Conservation (phyloP, 2,888 invertebrate genomes). For the Andrena minutula region DNA sequence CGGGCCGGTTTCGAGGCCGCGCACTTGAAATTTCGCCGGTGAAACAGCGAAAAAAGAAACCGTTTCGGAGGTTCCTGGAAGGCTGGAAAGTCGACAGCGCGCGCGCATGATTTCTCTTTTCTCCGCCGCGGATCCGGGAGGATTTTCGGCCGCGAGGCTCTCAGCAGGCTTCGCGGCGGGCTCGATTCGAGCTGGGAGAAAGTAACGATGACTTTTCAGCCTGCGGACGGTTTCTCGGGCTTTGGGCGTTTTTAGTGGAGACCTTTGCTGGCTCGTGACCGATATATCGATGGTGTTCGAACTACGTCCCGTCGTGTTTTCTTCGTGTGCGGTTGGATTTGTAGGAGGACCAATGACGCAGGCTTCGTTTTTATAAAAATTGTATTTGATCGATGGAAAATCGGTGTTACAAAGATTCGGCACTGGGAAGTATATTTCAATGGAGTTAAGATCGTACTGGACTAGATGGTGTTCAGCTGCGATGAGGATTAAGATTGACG, state of each 20-base stretch:
- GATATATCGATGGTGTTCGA: no score
- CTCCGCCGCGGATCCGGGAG: slow-evolving; percentile 28
- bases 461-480: slow-evolving; percentile 65
- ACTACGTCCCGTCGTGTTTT: neutral
- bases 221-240: neutral
- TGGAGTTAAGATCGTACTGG: slow-evolving; percentile 58
- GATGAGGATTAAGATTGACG: slow-evolving; percentile 21
- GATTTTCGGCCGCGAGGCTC: slow-evolving; percentile 43
- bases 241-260: neutral
- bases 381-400: slow-evolving; percentile 55
- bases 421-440: slow-evolving; percentile 32
- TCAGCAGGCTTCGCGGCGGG: no score
- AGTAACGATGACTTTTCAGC: slow-evolving; percentile 1
- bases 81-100: slow-evolving; percentile 71
- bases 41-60: slow-evolving; percentile 45
- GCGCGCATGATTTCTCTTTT: slow-evolving; percentile 71
- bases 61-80: slow-evolving; percentile 71
- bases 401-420: slow-evolving; percentile 58
- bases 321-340: neutral
- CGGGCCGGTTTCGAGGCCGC: slow-evolving; percentile 35
- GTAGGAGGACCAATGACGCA: slow-evolving; percentile 1
- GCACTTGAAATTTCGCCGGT: slow-evolving; percentile 62
- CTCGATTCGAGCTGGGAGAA: slow-evolving; percentile 6
- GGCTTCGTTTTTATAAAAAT: slow-evolving; percentile 44
- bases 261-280: neutral